Conservation (phyloP, 2,888 invertebrate genomes). For the Oxyscelio sp. region DNA sequence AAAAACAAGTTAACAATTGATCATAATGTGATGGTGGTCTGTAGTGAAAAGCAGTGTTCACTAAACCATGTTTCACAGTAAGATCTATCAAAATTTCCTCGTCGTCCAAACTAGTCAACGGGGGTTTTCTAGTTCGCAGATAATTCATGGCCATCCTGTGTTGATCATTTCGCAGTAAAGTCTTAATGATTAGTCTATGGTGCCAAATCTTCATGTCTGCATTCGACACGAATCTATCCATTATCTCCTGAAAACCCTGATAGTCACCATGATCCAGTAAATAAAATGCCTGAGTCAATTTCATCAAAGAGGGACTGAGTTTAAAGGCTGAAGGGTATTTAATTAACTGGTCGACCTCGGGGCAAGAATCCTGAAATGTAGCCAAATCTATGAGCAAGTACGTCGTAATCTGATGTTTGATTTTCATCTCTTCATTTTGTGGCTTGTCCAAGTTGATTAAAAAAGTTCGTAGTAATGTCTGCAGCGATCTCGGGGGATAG, state of each 20-base stretch:
- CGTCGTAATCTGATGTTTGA: constrained; percentile 94
- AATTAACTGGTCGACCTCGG: constrained; percentile 92
- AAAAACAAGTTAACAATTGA: constrained; percentile 83
- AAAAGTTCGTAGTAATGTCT: constrained; percentile 93
- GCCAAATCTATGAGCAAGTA: constrained; percentile 95
- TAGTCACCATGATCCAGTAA: constrained; percentile 95
- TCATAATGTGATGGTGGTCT: constrained; percentile 84
- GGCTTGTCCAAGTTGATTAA: constrained; percentile 86
- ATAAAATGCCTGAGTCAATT: constrained; percentile 96
- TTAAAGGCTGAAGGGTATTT: constrained; percentile 95
- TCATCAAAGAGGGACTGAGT: constrained; percentile 92
- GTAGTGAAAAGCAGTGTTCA: constrained; percentile 85
- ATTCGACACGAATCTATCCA: constrained; percentile 83
- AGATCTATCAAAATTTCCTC: constrained; percentile 85
- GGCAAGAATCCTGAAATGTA: constrained; percentile 91
- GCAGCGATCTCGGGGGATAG: constrained; percentile 95
- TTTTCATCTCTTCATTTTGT: constrained; percentile 89
- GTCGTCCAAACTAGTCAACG: constrained; percentile 89
- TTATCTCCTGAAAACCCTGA: constrained; percentile 89
- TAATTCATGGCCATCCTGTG: constrained; percentile 92
- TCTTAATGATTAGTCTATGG: constrained; percentile 91
- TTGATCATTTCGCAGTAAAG: constrained; percentile 92
- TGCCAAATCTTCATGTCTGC: constrained; percentile 92
- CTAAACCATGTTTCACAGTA: constrained; percentile 84
- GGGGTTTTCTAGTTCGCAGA: constrained; percentile 90